These are phyloP conservation scores for Heterohyrax brucei DNA, from an alignment of 2,797 vertebrate species.

Conservation along the genomic window DNA sequence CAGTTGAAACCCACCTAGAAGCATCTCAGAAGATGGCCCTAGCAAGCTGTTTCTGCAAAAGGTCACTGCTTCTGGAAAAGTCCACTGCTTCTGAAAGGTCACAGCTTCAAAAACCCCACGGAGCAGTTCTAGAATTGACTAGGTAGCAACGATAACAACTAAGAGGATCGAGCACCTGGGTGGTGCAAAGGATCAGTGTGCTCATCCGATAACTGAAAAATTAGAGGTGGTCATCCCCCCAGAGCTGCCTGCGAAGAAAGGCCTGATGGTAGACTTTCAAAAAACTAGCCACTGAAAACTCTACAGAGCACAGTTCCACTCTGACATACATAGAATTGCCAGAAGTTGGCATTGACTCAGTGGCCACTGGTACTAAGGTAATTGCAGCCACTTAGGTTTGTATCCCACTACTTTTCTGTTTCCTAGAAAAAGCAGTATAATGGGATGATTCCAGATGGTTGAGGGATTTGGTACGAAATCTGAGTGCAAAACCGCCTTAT, in stretches of 20 bases:
- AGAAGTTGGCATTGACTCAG: no score
- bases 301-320: no score
- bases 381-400: background rate
- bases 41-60: background rate
- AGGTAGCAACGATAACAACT: background rate
- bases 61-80: background rate
- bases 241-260: background rate
- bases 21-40: background rate
- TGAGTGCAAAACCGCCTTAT: background rate
- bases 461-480: slow-evolving; percentile 40
- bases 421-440: background rate
- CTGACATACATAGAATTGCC: no score
- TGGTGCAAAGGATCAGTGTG: background rate
- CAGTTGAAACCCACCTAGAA: background rate
- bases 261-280: background rate
- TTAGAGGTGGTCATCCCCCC: background rate
- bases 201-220: background rate
- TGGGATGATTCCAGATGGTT: background rate
- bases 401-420: background rate
- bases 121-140: background rate
- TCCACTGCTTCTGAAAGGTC: background rate
- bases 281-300: background rate
- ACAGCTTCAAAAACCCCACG: background rate
- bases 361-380: background rate
- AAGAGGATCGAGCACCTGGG: background rate